phyloP scores from a whole-genome alignment of 2,797 vertebrate species.

The Coendou prehensilis region DNA sequence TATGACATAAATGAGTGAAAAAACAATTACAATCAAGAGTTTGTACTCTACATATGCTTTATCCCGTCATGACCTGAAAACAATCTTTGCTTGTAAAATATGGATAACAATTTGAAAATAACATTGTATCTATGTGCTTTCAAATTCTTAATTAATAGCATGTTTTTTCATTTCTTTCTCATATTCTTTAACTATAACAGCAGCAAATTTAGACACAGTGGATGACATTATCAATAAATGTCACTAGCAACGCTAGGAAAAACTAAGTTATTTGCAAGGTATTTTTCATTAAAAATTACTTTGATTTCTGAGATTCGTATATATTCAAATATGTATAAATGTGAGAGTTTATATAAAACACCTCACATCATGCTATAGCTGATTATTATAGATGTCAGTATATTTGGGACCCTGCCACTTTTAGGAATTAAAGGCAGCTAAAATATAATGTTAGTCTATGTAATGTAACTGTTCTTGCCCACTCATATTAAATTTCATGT shows the following conservation, averaged over 20 bases:
- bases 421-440: not conserved
- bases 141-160: constrained; percentile 49
- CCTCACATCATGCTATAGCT: not conserved
- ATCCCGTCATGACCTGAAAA: not conserved
- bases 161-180: constrained; percentile 69
- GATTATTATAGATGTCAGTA: not conserved
- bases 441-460: not conserved
- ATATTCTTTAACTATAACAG: constrained; percentile 88
- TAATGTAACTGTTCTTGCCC: not conserved
- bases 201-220: not conserved
- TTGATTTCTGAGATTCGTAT: not conserved
- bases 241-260: constrained; percentile 83
- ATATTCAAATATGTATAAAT: not conserved
- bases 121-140: constrained; percentile 32
- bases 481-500: not conserved
- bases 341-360: not conserved
- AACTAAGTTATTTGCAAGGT: constrained; percentile 84
- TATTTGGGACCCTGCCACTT: not conserved
- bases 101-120: not conserved
- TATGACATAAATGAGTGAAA: not conserved
- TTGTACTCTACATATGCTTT: not conserved
- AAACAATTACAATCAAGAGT: not conserved
- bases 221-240: not conserved
- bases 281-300: constrained; percentile 12
- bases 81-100: not conserved